Percentiles rank a stretch among this genome's conserved stretches.
These are phyloP conservation scores for Popillia japonica DNA, from an alignment of 1,140 invertebrate genomes.

Conservation along the genomic window DNA sequence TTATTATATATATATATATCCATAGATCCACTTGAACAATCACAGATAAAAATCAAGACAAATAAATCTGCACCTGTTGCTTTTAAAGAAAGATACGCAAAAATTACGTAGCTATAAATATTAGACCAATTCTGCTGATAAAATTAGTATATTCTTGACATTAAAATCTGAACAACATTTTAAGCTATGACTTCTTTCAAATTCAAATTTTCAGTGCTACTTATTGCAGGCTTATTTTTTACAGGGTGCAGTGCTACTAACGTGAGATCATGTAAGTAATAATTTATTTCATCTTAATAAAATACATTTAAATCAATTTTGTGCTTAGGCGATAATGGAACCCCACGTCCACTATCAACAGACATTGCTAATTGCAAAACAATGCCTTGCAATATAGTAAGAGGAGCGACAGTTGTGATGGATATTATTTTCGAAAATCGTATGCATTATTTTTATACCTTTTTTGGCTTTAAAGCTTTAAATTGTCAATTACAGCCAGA, in stretches of 20 bases:
- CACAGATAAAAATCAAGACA: too few relatives aligned
- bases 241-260: neutral
- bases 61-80: too few relatives aligned
- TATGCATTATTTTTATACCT: neutral
- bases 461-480: neutral
- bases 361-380: slow-evolving; percentile 15
- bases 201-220: neutral
- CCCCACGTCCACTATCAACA: neutral
- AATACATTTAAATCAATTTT: neutral
- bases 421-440: neutral
- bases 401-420: slow-evolving; percentile 1
- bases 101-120: too few relatives aligned
- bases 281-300: neutral
- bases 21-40: too few relatives aligned
- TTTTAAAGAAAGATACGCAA: too few relatives aligned
- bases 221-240: neutral
- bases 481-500: neutral
- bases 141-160: too few relatives aligned
- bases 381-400: slow-evolving; percentile 1
- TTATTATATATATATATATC: too few relatives aligned
- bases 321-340: slow-evolving; percentile 16
- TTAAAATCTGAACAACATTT: too few relatives aligned
- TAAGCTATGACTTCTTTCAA: too few relatives aligned
- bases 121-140: too few relatives aligned
- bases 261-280: neutral